phyloP scores from a whole-genome alignment of 2,888 invertebrate species.

The Nipponacmea schrenckii region DNA sequence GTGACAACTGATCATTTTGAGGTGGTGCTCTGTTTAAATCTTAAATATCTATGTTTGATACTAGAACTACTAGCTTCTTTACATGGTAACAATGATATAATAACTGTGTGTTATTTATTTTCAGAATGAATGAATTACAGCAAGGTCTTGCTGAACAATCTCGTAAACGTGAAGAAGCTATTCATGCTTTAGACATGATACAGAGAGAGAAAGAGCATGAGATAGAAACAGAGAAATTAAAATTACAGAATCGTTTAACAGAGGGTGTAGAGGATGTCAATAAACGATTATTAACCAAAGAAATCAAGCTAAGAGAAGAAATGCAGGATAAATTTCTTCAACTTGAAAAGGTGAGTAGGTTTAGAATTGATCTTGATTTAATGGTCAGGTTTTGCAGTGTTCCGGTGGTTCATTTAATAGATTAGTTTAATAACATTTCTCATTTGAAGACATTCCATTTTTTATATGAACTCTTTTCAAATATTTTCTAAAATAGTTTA shows the following conservation, averaged over 20 bases:
- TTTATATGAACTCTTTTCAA: too few relatives aligned
- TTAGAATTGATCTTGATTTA: too few relatives aligned
- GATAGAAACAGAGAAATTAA: slow-evolving; percentile 58
- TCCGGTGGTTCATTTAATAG: too few relatives aligned
- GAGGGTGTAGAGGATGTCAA: slow-evolving; percentile 65
- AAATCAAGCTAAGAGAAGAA: slow-evolving; percentile 65
- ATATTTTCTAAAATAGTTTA: too few relatives aligned
- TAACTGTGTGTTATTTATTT: slow-evolving; percentile 6
- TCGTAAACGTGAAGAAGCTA: slow-evolving; percentile 61
- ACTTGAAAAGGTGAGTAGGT: slow-evolving; percentile 57
- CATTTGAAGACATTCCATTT: too few relatives aligned
- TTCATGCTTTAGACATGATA: slow-evolving; percentile 61
- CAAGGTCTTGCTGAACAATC: slow-evolving; percentile 54
- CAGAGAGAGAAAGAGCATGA: slow-evolving; percentile 62
- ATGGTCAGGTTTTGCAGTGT: too few relatives aligned
- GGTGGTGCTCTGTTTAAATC: too few relatives aligned
- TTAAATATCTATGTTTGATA: too few relatives aligned
- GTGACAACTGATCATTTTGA: too few relatives aligned
- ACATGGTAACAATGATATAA: too few relatives aligned
- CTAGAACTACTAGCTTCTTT: too few relatives aligned
- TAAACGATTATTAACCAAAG: slow-evolving; percentile 59
- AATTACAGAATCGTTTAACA: slow-evolving; percentile 55
- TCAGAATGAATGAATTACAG: slow-evolving; percentile 49
- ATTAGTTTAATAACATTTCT: too few relatives aligned
- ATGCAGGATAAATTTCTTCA: slow-evolving; percentile 58